These are phyloP conservation scores for Zaprionus davidi DNA, from an alignment of 1,140 invertebrate species.

Conservation along the genomic window DNA sequence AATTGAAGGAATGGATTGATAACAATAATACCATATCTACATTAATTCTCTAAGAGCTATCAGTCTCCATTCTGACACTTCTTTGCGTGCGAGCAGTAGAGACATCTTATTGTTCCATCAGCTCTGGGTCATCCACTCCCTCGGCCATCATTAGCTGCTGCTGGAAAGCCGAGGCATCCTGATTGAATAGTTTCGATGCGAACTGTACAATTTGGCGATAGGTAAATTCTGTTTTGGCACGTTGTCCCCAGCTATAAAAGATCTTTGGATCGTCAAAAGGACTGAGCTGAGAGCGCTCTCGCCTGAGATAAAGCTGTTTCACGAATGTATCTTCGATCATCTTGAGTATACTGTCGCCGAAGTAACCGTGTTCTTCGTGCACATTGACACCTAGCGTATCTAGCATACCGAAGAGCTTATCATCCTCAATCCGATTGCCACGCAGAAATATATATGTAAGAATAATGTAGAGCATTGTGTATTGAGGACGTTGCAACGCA, in stretches of 20 bases:
- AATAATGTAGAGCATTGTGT: slow-evolving; percentile 60
- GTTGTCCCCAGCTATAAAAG: slow-evolving; percentile 53
- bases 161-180: slow-evolving; percentile 33
- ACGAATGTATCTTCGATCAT: slow-evolving; percentile 75
- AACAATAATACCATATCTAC: no score
- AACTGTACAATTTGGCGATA: slow-evolving; percentile 49
- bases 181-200: slow-evolving; percentile 49
- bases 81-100: not conserved
- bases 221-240: slow-evolving; percentile 55
- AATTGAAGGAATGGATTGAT: not conserved
- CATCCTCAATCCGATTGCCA: slow-evolving; percentile 49
- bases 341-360: slow-evolving; percentile 58
- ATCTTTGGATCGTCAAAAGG: slow-evolving; percentile 55
- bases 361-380: slow-evolving; percentile 66
- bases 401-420: slow-evolving; percentile 58
- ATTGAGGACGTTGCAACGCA: slow-evolving; percentile 41
- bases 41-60: not conserved
- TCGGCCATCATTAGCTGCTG: slow-evolving; percentile 49
- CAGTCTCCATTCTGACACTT: not conserved
- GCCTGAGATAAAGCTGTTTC: slow-evolving; percentile 71
- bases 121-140: slow-evolving; percentile 5
- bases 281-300: slow-evolving; percentile 57
- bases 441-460: slow-evolving; percentile 71
- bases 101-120: not conserved
- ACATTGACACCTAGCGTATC: slow-evolving; percentile 47